Base-by-base conservation (phyloP, 2,113 vertebrate species). In the Tenrec ecaudatus region DNA sequence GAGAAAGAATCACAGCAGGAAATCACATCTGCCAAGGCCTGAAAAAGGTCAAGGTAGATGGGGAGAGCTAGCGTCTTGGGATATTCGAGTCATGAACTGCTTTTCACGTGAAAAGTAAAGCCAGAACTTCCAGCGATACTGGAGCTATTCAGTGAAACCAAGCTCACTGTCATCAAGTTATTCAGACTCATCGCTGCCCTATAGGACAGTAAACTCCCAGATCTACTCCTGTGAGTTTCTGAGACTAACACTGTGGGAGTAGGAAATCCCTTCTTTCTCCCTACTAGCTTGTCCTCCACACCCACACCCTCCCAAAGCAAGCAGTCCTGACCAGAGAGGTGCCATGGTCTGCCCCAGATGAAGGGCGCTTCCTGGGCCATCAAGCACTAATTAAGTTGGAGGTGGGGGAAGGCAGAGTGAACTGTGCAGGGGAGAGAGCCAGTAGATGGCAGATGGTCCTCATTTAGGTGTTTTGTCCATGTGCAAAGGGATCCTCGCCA, bases 341-440 rank as follows among this genome's bases (percentile, higher is more conserved):
- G 58, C 36, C 25, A 31, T 88, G 90, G 64, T 58, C 64, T 40
- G 77, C 69, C 84, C 84, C 60, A 89, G 36, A 71, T 73, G 78
- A 25, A 4, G 62, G 76, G 40, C 58, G 83, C 47, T 86, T 86
- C 89, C 58, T 89, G 40, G 69, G 53, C 40, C 95, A 29, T 86
- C 60, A 57, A 47, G 22, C 71, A 94, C 22, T 91, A 84, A 91
- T 92, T 89, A 91, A 83, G 58, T 43, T 57, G 64, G 73, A 64
- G 1, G 20, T 66, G 23, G 23, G 11, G 57, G 40, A 16, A 17
- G 71, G 40, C 66, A 90, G 80, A 83, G 80, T 57, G 40, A 33
- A 36, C 40, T 40, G 33, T 38, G 75, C 87, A 93, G n/a, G 33
- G 77, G 75, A 66, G 43, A 27, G 62, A 87, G 40, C 77, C 89